Evolutionary conservation across 2,113 vertebrate genomes (phyloP).

Genomic region (Cryptomyrus ogoouensis): DNA sequence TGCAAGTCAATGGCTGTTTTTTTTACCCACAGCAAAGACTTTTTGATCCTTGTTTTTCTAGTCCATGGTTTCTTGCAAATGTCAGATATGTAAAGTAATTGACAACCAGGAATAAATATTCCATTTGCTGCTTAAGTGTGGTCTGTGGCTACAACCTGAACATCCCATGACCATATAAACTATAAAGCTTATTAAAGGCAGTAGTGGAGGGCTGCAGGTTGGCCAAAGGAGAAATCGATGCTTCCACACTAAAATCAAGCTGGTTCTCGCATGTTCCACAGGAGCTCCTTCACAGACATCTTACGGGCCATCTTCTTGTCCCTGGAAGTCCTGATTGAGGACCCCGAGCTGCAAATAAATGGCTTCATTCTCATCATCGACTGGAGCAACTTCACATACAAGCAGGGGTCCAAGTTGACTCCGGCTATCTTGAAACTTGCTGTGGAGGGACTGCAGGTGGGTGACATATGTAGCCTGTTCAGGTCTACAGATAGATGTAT

Average conservation of each 20-base stretch:
- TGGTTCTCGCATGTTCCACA: slow-evolving; percentile 25
- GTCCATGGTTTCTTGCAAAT: neutral
- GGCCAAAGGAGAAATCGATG: neutral
- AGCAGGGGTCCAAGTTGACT: slow-evolving; percentile 77
- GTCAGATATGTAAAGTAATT: no score
- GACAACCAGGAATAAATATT: neutral
- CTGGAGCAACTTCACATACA: slow-evolving; percentile 82
- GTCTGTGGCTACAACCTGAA: neutral
- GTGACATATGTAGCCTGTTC: slow-evolving; percentile 21
- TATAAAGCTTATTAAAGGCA: neutral
- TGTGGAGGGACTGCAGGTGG: slow-evolving; percentile 76
- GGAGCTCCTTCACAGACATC: slow-evolving; percentile 76
- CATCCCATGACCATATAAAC: neutral
- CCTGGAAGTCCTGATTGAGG: slow-evolving; percentile 75
- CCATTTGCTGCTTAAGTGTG: neutral
- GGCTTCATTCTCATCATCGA: slow-evolving; percentile 80
- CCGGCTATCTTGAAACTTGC: slow-evolving; percentile 73
- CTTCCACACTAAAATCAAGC: neutral
- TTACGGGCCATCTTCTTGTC: slow-evolving; percentile 72
- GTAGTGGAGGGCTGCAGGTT: neutral
- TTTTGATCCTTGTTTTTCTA: neutral
- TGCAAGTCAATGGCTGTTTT: neutral
- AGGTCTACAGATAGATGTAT: neutral
- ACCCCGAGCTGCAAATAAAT: slow-evolving; percentile 75
- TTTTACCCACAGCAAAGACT: neutral